Conservation (phyloP, 2,797 vertebrate species). For the Galagoides demidoff region DNA sequence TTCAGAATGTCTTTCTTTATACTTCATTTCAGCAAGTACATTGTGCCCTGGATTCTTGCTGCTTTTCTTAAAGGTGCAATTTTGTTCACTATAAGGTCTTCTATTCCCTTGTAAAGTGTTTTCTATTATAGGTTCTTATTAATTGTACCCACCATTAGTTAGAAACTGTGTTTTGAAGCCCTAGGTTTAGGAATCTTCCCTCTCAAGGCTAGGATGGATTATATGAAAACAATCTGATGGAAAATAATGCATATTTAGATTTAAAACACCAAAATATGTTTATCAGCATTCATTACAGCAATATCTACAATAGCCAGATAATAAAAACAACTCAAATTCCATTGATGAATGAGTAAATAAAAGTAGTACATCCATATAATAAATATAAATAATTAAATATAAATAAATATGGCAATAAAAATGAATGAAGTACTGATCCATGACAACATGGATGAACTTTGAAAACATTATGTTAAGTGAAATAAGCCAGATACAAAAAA, state of each 20-base stretch:
- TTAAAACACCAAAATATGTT: not conserved
- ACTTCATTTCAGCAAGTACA: not conserved
- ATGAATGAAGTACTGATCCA: not conserved
- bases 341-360: not conserved
- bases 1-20: not conserved
- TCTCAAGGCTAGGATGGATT: not conserved
- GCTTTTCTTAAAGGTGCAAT: not conserved
- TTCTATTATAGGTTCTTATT: not conserved
- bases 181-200: not conserved
- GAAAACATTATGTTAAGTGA: not conserved
- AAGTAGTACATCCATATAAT: not conserved
- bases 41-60: not conserved
- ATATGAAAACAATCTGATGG: not conserved
- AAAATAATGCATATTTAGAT: slow-evolving; percentile 12
- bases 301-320: not conserved
- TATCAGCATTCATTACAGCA: not conserved
- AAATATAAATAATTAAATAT: too few species aligned
- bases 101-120: not conserved
- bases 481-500: not conserved
- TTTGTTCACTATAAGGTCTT: not conserved
- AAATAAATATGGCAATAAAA: not conserved
- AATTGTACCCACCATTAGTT: not conserved
- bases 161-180: not conserved
- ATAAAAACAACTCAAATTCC: not conserved
- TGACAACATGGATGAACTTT: not conserved